phyloP scores from a whole-genome alignment of 2,797 vertebrate species.

The Bovichtus diacanthus region DNA sequence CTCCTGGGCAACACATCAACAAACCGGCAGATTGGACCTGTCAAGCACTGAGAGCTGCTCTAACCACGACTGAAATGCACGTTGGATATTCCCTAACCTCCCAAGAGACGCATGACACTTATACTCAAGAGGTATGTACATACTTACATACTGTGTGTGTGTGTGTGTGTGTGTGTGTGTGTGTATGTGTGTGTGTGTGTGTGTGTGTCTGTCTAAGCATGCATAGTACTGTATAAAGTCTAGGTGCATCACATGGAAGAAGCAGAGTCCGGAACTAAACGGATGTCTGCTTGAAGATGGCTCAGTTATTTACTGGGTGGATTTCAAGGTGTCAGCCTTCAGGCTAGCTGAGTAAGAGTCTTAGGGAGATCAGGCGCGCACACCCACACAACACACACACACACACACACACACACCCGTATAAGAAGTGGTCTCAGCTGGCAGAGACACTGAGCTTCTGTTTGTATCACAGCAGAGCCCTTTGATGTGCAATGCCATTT shows the following conservation, averaged over 20 bases:
- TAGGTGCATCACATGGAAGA: constrained; percentile 10
- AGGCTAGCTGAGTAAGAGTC: constrained; percentile 43
- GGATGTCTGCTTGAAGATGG: constrained; percentile 25
- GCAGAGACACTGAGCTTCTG: constrained; percentile 73
- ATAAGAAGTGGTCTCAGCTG: constrained; percentile 63
- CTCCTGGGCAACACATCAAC: neutral
- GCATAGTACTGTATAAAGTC: neutral
- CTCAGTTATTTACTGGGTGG: constrained; percentile 46
- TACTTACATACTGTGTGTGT: too few relatives aligned
- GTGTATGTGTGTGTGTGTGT: neutral
- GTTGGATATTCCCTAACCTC: constrained; percentile 1
- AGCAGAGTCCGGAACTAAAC: constrained; percentile 28
- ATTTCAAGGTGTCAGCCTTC: constrained; percentile 60
- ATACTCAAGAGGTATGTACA: neutral
- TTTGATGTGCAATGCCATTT: constrained; percentile 69
- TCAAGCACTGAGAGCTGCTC: neutral
- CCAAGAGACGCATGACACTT: neutral
- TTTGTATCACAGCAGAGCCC: constrained; percentile 60
- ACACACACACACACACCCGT: neutral
- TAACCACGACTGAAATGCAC: constrained; percentile 7
- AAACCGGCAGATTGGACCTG: neutral
- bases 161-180: too few relatives aligned
- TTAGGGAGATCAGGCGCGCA: constrained; percentile 50
- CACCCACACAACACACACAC: neutral
- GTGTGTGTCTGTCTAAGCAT: neutral